phyloP scores from a whole-genome alignment of 2,888 invertebrate species.

The Pollenia labialis region DNA sequence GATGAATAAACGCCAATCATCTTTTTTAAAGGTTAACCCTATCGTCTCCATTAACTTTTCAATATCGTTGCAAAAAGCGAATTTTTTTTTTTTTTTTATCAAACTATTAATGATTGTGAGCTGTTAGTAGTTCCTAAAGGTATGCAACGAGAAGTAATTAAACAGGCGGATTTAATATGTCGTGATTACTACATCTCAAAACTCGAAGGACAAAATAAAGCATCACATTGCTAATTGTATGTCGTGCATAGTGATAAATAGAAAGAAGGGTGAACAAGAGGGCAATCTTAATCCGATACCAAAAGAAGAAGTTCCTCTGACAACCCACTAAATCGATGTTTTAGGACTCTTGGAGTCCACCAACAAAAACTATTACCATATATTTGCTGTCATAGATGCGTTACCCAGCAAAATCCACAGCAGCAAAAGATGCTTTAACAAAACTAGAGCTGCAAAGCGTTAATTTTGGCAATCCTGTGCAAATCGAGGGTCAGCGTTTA shows the following conservation, averaged over 20 bases:
- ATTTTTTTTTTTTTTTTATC: too few species aligned
- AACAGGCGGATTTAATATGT: slow-evolving; percentile 45
- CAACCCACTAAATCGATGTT: slow-evolving; percentile 58
- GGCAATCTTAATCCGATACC: slow-evolving; percentile 57
- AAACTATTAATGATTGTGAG: slow-evolving; percentile 47
- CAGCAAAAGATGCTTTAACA: slow-evolving; percentile 7
- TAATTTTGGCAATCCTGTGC: slow-evolving; percentile 80
- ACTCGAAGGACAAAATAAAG: slow-evolving; percentile 59
- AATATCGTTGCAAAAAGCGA: too few species aligned
- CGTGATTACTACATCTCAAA: slow-evolving; percentile 64
- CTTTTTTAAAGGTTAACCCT: slow-evolving; percentile 55
- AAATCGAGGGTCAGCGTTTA: slow-evolving; percentile 78
- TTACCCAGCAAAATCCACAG: slow-evolving; percentile 53
- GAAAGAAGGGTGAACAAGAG: slow-evolving; percentile 67
- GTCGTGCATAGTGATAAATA: slow-evolving; percentile 52
- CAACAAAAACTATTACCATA: slow-evolving; percentile 64
- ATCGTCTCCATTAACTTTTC: too few species aligned
- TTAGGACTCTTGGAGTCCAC: slow-evolving; percentile 39
- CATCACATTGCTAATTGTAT: slow-evolving; percentile 54
- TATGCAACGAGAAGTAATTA: slow-evolving; percentile 59
- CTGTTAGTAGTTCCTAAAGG: slow-evolving; percentile 55
- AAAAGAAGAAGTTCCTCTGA: slow-evolving; percentile 58
- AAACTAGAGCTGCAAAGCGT: slow-evolving; percentile 73
- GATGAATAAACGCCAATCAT: too few species aligned
- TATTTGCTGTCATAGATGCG: slow-evolving; percentile 61